These are phyloP conservation scores for Todus mexicanus DNA, from an alignment of 2,797 vertebrate species.

Conservation along the genomic window DNA sequence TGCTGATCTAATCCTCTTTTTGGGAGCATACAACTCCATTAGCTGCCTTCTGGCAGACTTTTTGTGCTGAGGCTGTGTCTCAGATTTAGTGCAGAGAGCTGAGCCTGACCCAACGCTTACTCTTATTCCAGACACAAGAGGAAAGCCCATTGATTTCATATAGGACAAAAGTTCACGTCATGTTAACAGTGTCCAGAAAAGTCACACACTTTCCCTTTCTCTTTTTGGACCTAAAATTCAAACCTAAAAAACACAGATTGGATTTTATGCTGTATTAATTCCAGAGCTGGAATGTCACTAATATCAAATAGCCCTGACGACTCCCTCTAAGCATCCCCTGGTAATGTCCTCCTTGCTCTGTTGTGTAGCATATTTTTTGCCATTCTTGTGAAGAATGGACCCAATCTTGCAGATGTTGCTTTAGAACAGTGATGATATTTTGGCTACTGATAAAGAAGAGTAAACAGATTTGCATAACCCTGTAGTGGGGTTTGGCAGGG, in stretches of 20 bases:
- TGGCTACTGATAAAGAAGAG: conserved; percentile 30
- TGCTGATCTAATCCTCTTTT: not conserved
- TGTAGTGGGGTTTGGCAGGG: not conserved
- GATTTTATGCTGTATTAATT: not conserved
- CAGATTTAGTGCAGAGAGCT: not conserved
- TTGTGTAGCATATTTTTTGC: not conserved
- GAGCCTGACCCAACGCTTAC: not conserved
- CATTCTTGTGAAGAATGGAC: not conserved
- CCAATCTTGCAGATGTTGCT: not conserved
- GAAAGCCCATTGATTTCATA: not conserved
- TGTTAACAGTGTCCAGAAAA: not conserved
- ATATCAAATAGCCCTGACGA: not conserved
- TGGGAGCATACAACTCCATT: not conserved
- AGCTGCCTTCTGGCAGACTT: not conserved
- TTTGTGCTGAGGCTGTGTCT: not conserved
- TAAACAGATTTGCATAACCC: conserved; percentile 26
- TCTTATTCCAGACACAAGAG: not conserved
- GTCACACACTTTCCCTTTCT: not conserved
- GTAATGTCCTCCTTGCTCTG: not conserved
- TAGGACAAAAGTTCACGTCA: not conserved
- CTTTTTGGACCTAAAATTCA: not conserved
- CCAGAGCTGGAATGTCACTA: not conserved
- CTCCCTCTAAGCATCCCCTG: not conserved
- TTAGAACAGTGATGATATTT: not conserved
- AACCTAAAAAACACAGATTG: not conserved